Conservation (phyloP, 2,888 invertebrate species). For the Geophilus truncorum region DNA sequence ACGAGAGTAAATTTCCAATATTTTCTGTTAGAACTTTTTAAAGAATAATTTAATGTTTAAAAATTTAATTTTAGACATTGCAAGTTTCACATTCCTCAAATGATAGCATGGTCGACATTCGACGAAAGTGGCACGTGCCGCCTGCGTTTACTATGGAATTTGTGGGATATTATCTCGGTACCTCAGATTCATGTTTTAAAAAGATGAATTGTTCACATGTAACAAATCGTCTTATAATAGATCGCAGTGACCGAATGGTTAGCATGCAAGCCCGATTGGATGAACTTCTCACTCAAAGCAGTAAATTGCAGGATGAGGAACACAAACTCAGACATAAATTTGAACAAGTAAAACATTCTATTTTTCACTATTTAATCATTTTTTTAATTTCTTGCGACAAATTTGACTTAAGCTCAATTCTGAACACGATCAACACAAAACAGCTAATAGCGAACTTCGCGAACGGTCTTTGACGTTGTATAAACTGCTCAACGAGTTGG, state of each 20-base stretch:
- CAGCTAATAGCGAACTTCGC: constrained; percentile 41
- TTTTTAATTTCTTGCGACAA: no score
- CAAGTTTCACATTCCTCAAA: constrained; percentile 79
- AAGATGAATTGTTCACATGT: no score
- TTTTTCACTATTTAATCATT: no score
- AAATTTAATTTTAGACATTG: constrained; percentile 56
- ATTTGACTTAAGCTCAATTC: background rate
- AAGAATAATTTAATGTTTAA: background rate
- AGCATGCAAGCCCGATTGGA: constrained; percentile 72
- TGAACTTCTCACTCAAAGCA: constrained; percentile 68
- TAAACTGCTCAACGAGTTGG: constrained; percentile 44
- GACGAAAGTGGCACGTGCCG: constrained; percentile 90
- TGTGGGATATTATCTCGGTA: constrained; percentile 77
- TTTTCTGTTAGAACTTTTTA: background rate
- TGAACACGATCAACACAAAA: constrained; percentile 40
- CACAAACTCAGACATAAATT: constrained; percentile 68
- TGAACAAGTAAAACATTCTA: constrained; percentile 60
- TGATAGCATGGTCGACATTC: constrained; percentile 74
- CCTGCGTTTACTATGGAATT: constrained; percentile 93
- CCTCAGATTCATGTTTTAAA: no score
- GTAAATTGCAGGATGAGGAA: constrained; percentile 69
- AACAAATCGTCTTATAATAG: no score
- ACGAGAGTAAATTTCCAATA: constrained; percentile 50
- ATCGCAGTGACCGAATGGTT: constrained; percentile 74
- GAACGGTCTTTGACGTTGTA: constrained; percentile 46